Conservation (phyloP, 2,888 invertebrate species). For the Onchidella celtica region DNA sequence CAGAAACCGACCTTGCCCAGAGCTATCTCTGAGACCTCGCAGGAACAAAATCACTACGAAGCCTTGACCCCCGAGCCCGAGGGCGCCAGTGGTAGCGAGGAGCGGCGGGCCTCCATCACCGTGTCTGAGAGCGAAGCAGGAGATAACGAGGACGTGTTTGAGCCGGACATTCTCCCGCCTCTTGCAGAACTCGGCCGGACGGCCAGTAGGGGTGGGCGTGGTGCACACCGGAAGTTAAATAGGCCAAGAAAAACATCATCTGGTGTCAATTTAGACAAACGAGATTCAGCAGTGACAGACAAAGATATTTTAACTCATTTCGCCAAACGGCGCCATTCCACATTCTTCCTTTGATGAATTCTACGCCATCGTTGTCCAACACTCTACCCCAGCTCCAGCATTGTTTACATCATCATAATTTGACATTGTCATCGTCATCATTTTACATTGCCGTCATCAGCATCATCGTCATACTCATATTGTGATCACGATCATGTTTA, state of each 20-base stretch:
- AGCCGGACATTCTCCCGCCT: slow-evolving; percentile 7
- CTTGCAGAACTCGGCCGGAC: slow-evolving; percentile 47
- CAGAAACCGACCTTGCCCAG: background rate
- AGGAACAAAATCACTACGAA: slow-evolving; percentile 44
- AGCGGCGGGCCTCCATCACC: slow-evolving; percentile 8
- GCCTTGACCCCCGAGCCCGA: slow-evolving; percentile 38
- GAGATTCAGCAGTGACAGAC: slow-evolving; percentile 65
- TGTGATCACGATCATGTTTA: too few relatives aligned
- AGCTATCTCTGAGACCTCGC: slow-evolving; percentile 42
- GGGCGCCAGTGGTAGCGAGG: slow-evolving; percentile 20
- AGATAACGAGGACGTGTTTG: slow-evolving; percentile 41
- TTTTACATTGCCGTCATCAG: background rate
- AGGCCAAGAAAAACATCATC: slow-evolving; percentile 48
- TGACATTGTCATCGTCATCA: too few relatives aligned
- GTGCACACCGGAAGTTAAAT: slow-evolving; percentile 49
- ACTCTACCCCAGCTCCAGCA: too few relatives aligned
- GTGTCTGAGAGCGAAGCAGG: slow-evolving; percentile 46
- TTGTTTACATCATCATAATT: too few relatives aligned
- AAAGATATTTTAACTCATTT: slow-evolving; percentile 67
- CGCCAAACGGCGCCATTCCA: slow-evolving; percentile 71
- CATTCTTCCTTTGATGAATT: slow-evolving; percentile 65
- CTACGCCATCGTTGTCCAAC: too few relatives aligned
- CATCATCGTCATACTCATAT: too few relatives aligned
- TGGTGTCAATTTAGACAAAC: slow-evolving; percentile 38
- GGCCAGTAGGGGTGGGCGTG: slow-evolving; percentile 50